Percentiles rank a stretch among this genome's conserved stretches.
phyloP scores from a whole-genome alignment of 2,888 invertebrate genomes.

The Stegophylla sp. region DNA sequence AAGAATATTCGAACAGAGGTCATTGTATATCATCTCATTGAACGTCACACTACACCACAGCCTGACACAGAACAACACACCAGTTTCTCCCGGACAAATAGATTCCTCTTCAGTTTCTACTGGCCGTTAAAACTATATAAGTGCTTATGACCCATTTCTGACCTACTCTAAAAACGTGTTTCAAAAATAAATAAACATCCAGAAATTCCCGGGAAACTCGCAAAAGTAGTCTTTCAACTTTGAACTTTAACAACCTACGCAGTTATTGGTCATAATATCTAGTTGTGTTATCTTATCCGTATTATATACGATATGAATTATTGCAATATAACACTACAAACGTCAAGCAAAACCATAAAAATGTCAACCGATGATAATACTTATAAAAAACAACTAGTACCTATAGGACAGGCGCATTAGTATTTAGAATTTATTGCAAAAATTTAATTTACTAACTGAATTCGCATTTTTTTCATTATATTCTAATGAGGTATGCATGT shows the following conservation, averaged over 20 bases:
- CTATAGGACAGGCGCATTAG: not conserved
- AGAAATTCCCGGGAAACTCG: not conserved
- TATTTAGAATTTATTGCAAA: not conserved
- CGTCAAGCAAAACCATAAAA: not conserved
- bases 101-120: not conserved
- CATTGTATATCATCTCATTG: conserved; percentile 16
- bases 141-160: conserved; percentile 32
- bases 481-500: not conserved
- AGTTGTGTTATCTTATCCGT: conserved; percentile 4
- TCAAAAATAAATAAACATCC: not conserved
- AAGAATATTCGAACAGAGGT: conserved; percentile 47
- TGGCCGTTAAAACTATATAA: not conserved
- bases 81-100: conserved; percentile 29
- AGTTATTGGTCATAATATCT: not conserved
- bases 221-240: not conserved
- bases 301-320: not conserved
- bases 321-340: not conserved
- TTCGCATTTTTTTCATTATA: not conserved
- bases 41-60: not conserved
- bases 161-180: conserved; percentile 27
- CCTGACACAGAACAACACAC: conserved; percentile 42
- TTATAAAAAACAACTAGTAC: not conserved
- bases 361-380: not conserved
- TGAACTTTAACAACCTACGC: no score
- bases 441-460: conserved; percentile 15